A percentile compares a stretch with the other conserved stretches of the same genome.
Conservation (phyloP, 1,140 invertebrate species). For the Drosophila subobscura region DNA sequence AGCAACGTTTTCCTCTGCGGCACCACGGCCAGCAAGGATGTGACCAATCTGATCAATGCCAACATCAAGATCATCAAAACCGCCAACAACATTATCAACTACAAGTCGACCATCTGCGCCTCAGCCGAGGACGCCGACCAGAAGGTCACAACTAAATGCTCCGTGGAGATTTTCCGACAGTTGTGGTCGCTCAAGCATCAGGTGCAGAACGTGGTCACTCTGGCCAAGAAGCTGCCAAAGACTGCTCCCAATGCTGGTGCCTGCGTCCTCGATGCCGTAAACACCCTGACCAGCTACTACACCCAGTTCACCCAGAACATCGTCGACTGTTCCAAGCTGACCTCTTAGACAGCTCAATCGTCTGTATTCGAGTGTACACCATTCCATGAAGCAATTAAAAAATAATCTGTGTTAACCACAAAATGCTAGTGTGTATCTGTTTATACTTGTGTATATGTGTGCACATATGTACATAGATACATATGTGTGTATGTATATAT, state of each 20-base stretch:
- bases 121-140: slow-evolving; percentile 5
- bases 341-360: slow-evolving; percentile 15
- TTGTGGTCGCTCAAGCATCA: slow-evolving; percentile 36
- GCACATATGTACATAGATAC: too few relatives aligned
- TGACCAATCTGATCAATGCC: slow-evolving; percentile 62
- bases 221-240: slow-evolving; percentile 55
- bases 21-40: slow-evolving; percentile 45
- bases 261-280: slow-evolving; percentile 46
- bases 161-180: slow-evolving; percentile 17
- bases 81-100: slow-evolving; percentile 44
- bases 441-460: too few relatives aligned
- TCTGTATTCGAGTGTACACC: too few relatives aligned
- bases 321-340: slow-evolving; percentile 56
- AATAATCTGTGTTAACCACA: too few relatives aligned
- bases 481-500: too few relatives aligned
- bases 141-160: slow-evolving; percentile 36
- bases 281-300: slow-evolving; percentile 49
- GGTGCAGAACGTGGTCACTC: slow-evolving; percentile 4
- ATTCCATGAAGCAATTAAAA: too few relatives aligned
- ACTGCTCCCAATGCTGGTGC: slow-evolving; percentile 54
- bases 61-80: slow-evolving; percentile 45
- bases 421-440: too few relatives aligned
- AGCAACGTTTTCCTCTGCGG: slow-evolving; percentile 40
- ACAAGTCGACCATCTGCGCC: slow-evolving; percentile 41
- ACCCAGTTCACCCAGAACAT: slow-evolving; percentile 60